A percentile compares a stretch with the other conserved stretches of the same genome.
phyloP scores from a whole-genome alignment of 2,888 invertebrate species.

The Protodeltote pygarga region DNA sequence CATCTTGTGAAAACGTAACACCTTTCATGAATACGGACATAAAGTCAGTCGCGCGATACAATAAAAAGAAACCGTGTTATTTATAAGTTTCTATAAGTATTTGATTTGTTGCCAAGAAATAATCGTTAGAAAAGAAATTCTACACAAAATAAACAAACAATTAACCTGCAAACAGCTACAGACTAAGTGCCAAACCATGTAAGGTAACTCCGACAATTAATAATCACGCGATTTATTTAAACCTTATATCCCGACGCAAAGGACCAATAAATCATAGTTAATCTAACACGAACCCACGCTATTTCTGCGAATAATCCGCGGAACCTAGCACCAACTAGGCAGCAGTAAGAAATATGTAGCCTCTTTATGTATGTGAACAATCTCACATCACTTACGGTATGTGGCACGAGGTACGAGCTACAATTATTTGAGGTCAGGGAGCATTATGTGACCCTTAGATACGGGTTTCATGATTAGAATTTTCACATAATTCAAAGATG shows the following conservation, averaged over 20 bases:
- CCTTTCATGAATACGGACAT: too few species aligned
- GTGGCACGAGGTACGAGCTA: constrained; percentile 36
- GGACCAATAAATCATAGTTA: constrained; percentile 28
- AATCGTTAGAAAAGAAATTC: constrained; percentile 23
- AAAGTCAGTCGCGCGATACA: too few species aligned
- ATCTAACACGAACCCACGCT: constrained; percentile 22
- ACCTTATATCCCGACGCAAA: constrained; percentile 9
- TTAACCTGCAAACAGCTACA: background rate
- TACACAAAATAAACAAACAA: constrained; percentile 3
- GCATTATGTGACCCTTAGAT: constrained; percentile 35
- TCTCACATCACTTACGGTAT: constrained; percentile 37
- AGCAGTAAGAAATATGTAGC: constrained; percentile 37
- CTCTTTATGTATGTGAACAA: constrained; percentile 30
- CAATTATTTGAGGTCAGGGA: constrained; percentile 58
- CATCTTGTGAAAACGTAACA: too few species aligned
- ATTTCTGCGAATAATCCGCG: constrained; percentile 25
- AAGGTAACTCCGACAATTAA: constrained; percentile 7
- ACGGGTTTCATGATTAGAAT: constrained; percentile 9
- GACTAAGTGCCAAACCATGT: constrained; percentile 7
- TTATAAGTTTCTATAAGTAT: too few species aligned
- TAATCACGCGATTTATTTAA: constrained; percentile 15
- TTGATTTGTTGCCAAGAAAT: background rate
- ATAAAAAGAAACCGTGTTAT: too few species aligned
- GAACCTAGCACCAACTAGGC: too few species aligned
- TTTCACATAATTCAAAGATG: constrained; percentile 14